phyloP scores from a whole-genome alignment of 2,888 invertebrate species.

The Horisme vitalbata region DNA sequence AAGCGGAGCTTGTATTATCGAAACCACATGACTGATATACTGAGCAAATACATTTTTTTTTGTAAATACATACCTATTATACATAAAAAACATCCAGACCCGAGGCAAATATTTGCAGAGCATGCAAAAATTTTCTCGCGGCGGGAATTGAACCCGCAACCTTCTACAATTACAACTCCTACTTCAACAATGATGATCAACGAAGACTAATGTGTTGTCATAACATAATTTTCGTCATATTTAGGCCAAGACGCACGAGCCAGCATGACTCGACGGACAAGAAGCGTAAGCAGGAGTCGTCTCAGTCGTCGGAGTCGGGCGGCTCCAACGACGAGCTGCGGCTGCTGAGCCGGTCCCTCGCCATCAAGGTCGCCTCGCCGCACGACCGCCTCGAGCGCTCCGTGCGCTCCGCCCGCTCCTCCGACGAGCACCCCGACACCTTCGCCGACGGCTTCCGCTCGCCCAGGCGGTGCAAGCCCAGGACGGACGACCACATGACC shows the following conservation, averaged over 20 bases:
- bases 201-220: not conserved
- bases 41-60: too few species aligned
- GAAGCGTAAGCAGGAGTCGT: constrained; percentile 48
- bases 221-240: constrained; percentile 6
- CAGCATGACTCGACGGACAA: constrained; percentile 49
- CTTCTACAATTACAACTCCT: too few species aligned
- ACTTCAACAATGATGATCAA: too few species aligned
- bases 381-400: constrained; percentile 85
- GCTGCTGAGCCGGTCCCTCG: constrained; percentile 73
- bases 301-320: constrained; percentile 70
- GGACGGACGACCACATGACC: constrained; percentile 79
- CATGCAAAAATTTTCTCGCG: too few species aligned
- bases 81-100: too few species aligned
- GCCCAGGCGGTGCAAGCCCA: constrained; percentile 66
- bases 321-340: constrained; percentile 79
- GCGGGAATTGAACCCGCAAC: too few species aligned
- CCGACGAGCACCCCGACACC: constrained; percentile 61
- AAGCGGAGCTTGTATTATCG: too few species aligned
- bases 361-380: constrained; percentile 80
- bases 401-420: constrained; percentile 68
- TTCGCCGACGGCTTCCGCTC: constrained; percentile 57
- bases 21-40: too few species aligned
- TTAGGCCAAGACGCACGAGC: constrained; percentile 52
- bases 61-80: too few species aligned
- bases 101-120: too few species aligned